These are phyloP conservation scores for Melanaphis sacchari DNA, from an alignment of 1,140 invertebrate genomes.

Conservation along the genomic window DNA sequence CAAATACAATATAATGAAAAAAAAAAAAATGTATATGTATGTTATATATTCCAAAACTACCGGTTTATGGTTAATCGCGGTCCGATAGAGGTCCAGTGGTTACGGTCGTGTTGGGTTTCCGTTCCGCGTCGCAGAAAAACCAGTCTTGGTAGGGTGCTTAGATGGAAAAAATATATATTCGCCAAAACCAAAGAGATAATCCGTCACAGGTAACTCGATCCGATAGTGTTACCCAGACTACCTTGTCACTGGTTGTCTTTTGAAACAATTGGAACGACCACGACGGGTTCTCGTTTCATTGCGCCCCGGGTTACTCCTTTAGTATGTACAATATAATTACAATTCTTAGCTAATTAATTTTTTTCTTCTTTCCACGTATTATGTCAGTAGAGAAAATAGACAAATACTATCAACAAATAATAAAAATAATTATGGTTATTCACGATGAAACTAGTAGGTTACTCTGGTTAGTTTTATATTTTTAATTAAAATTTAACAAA, in stretches of 20 bases:
- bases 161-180: slow-evolving; percentile 45
- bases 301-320: not conserved
- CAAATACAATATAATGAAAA: not conserved
- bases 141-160: slow-evolving; percentile 40
- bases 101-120: slow-evolving; percentile 55
- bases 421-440: not conserved
- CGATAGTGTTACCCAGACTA: slow-evolving; percentile 55
- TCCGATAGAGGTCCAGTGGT: slow-evolving; percentile 54
- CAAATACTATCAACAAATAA: not conserved
- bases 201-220: slow-evolving; percentile 55
- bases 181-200: slow-evolving; percentile 57
- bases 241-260: slow-evolving; percentile 51
- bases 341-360: slow-evolving; percentile 20
- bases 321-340: not conserved
- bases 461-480: not conserved
- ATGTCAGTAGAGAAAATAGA: not conserved
- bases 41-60: slow-evolving; percentile 48
- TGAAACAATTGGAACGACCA: slow-evolving; percentile 53
- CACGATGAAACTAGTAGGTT: not conserved
- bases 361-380: not conserved
- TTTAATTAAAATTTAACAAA: not conserved
- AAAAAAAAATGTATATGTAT: slow-evolving; percentile 9
- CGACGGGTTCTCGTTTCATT: slow-evolving; percentile 54
- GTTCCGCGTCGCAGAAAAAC: slow-evolving; percentile 57
- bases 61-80: slow-evolving; percentile 55